Percentiles rank a stretch among this genome's conserved stretches.
Evolutionary conservation across 2,888 invertebrate genomes (phyloP).

Genomic region (Acronicta alni): DNA sequence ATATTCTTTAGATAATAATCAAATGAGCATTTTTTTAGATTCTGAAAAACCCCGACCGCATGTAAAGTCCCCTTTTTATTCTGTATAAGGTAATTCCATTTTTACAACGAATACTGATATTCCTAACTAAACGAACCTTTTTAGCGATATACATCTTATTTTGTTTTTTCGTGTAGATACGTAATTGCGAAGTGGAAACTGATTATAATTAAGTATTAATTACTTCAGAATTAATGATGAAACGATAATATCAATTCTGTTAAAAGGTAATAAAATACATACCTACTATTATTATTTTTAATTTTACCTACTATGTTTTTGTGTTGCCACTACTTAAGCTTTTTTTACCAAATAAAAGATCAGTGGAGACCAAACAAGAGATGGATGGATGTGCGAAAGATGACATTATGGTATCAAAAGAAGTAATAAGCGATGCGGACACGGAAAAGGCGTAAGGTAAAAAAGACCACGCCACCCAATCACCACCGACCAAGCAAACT

Average conservation of each 20-base stretch:
- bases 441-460: too few relatives aligned
- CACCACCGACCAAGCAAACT: too few relatives aligned
- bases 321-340: too few relatives aligned
- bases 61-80: conserved; percentile 12
- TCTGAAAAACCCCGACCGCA: conserved; percentile 4
- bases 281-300: too few relatives aligned
- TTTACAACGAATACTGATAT: conserved; percentile 1
- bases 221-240: background rate
- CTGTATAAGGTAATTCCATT: conserved; percentile 30
- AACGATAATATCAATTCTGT: background rate
- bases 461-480: too few relatives aligned
- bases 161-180: background rate
- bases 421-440: too few relatives aligned
- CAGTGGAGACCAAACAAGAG: too few relatives aligned
- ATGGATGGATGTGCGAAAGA: too few relatives aligned
- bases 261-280: background rate
- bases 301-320: too few relatives aligned
- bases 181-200: background rate
- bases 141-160: background rate
- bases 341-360: too few relatives aligned
- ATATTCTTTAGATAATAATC: background rate
- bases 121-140: background rate
- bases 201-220: background rate
- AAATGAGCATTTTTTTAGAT: background rate
- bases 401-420: too few relatives aligned